phyloP scores from a whole-genome alignment of 2,888 invertebrate species.

The Coleophora deauratella region DNA sequence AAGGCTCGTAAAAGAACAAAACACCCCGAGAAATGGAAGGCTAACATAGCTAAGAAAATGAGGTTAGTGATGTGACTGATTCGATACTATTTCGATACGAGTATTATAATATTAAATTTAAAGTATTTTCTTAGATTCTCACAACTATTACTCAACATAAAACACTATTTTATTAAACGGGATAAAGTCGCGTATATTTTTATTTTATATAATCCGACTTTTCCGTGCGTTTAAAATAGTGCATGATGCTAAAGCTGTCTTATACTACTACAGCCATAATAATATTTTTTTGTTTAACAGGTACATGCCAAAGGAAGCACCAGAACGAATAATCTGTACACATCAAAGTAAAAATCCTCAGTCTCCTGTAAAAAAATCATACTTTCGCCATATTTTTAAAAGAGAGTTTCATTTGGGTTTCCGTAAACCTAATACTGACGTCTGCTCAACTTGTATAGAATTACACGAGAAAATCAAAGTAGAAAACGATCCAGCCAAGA shows the following conservation, averaged over 20 bases:
- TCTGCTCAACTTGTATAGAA: conserved; percentile 8
- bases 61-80: conserved; percentile 11
- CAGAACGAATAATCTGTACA: conserved; percentile 18
- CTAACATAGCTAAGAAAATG: conserved; percentile 13
- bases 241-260: not conserved
- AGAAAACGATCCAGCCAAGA: conserved; percentile 1
- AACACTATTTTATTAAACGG: conserved; percentile 8
- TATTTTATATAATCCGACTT: conserved; percentile 8
- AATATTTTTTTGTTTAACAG: not conserved
- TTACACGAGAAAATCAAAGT: conserved; percentile 5
- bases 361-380: conserved; percentile 15
- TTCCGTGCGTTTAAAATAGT: conserved; percentile 11
- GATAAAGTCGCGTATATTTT: conserved; percentile 1
- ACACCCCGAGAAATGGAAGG: conserved; percentile 12
- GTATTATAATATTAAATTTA: not conserved
- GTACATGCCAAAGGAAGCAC: conserved; percentile 6
- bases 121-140: not conserved
- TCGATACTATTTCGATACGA: no score
- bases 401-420: conserved; percentile 14
- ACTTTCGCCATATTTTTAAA: conserved; percentile 15
- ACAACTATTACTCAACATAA: conserved; percentile 3
- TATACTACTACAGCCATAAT: not conserved
- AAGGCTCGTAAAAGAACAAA: conserved; percentile 14
- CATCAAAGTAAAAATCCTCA: conserved; percentile 14
- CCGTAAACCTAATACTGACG: conserved; percentile 2